Evolutionary conservation across 2,113 vertebrate genomes (phyloP).

Genomic region (Strix aluco): DNA sequence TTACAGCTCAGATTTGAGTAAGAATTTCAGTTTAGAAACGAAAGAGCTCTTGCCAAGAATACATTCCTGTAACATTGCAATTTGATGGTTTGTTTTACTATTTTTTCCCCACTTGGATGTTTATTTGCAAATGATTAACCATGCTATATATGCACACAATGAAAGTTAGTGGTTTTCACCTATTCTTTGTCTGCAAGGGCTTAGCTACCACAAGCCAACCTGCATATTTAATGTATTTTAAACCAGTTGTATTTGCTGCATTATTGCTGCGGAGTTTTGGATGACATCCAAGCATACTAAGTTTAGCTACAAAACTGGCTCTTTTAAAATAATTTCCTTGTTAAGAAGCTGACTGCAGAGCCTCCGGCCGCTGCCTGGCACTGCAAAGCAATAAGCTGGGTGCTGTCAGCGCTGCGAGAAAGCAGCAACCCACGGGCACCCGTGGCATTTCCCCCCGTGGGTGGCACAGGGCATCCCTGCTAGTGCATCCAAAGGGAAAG

Average conservation of each 20-base stretch:
- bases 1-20: slow-evolving; percentile 7
- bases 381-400: background rate
- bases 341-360: slow-evolving; percentile 53
- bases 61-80: slow-evolving; percentile 39
- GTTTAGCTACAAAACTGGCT: slow-evolving; percentile 59
- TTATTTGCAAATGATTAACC: slow-evolving; percentile 56
- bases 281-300: background rate
- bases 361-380: background rate
- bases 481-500: accelerated
- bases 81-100: slow-evolving; percentile 24
- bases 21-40: background rate
- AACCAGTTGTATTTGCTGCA: slow-evolving; percentile 24
- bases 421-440: background rate
- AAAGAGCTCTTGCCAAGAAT: slow-evolving; percentile 55
- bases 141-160: background rate
- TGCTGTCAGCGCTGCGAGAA: background rate
- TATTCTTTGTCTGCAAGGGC: slow-evolving; percentile 6
- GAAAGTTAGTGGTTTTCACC: background rate
- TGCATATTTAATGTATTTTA: slow-evolving; percentile 22
- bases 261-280: slow-evolving; percentile 31
- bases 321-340: slow-evolving; percentile 61
- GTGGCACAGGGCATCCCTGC: accelerated
- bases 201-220: slow-evolving; percentile 3
- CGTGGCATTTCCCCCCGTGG: accelerated
- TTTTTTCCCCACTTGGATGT: background rate